Evolutionary conservation across 2,113 vertebrate genomes (phyloP), one percentile per base, ranked within the genome.

Genomic region (Illadopsis cleaveri): DNA sequence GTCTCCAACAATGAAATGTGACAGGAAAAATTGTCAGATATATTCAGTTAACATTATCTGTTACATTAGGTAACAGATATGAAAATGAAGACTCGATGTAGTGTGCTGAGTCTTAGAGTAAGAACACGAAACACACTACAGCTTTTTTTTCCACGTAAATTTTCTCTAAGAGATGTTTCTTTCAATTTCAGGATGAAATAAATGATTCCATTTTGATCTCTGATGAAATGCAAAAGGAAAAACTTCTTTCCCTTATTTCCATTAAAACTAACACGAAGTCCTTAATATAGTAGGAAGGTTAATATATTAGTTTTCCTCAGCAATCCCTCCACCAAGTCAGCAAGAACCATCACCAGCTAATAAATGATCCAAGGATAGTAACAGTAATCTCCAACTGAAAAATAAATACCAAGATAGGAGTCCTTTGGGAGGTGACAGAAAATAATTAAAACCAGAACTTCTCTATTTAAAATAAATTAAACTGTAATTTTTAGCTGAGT

Each of bases 381-480:
- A 90, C 48, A 80, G 33, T 69, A 69, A 87, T 75, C 64, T 87
- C 64, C 38, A 71, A n/a, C 30, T 91, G 82, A 91, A 97, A 97
- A 96, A 86, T 72, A 94, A 91, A 96, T 90, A 88, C 14, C 42
- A 47, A 68, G 30, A 48, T 38, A 92, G 27, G 90, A 68, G 21
- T 60, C 72, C 50, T 92, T 91, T 60, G 78, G 50, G 88, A 92
- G 42, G 30, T 79, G 92, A 76, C 61, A 93, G 83, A 75, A 96
- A 96, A 95, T 70, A 95, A 86, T 35, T 96, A 86, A 91, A 94
- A 90, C 42, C 14, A 47, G 48, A 97, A 90, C 35, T 57, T 91
- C 44, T 38, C 73, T 78, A 82, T 91, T 94, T 95, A 79, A 94
- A 90, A 92, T 69, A 92, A 95, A 97, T 95, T 95, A 94, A 85